Evolutionary conservation across 2,797 vertebrate species (phyloP), one percentile per base, ranked within the genome.

Genomic region (Clarias pachynema): DNA sequence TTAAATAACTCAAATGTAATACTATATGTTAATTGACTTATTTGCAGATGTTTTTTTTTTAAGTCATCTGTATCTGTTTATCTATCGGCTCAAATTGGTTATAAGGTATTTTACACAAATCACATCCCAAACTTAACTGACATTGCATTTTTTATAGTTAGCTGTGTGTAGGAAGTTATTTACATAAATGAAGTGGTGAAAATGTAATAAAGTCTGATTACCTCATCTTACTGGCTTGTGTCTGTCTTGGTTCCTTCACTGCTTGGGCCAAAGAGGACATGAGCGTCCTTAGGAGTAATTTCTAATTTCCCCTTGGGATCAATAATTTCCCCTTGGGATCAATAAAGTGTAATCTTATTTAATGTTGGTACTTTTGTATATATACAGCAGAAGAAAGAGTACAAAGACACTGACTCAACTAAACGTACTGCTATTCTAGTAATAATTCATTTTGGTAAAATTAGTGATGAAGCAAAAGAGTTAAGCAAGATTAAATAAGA

Each of bases 81-180:
- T 65, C 60, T 26, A 14, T 49, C 3, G 59, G 44, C 70, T 66
- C 34, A 20, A 81, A 75, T 15, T 10, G 24, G 16, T 80, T 80
- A 65, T 12, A 49, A 63, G n/a, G 16, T 16, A 29, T 80, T 80
- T 80, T 80, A 65, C 4, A 49, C 8, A 44, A 44, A 40, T 6
- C 49, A 29, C 8, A 49, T 22, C 49, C 6, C 15, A 44, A 80
- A 53, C 8, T 53, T 8, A 29, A 16, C 29, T 40, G 44, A 65
- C 31, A 65, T 79, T 60, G 34, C 18, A 81, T 75, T 77, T 60
- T 3, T 70, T 20, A 18, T 31, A 49, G 60, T 68, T 79, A 60
- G 34, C 12, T 34, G 18, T 34, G 60, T 81, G 62, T 75, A 59
- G 73, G 63, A 84, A 81, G 40, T 68, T 81, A 31, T 81, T 86